Evolutionary conservation across 2,888 invertebrate genomes (phyloP), one percentile per base, ranked within the genome.

Genomic region (Synergus laeviventris): DNA sequence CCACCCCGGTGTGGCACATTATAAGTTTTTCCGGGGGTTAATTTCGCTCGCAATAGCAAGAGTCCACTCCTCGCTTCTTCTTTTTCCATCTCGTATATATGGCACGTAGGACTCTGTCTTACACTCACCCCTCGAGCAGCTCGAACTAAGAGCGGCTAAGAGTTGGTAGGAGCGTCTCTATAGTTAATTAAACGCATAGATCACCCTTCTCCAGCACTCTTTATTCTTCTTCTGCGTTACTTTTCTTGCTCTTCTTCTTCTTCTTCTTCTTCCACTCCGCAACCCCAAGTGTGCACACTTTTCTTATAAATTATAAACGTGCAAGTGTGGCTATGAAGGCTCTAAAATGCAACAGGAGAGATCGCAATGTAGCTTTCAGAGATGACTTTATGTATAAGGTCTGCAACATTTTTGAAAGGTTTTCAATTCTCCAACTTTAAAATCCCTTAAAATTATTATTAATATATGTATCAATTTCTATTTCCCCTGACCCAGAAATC

Each of bases 151-250:
- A 88, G 86, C 87, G 81, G 85, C 87, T 87, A 88, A 87, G 89
- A 89, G 87, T 88, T 84, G 84, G 87, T 86, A 84, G 86, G 84
- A 88, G 87, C 87, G 86, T 89, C 89, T 89, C 88, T 89, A 88
- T 89, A 89, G 89, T 90, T 90, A 90, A 90, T 90, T 90, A 89
- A 89, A 90, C 89, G 89, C 89, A 89, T 89, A 89, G 89, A 90
- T 90, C 89, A 89, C 88, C 84, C 81, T 83, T 84, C 79, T 74
- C 82, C 83, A 79, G 82, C 82, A 75, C 83, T 81, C 82, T 66
- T 74, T 79, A 78, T 76, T 78, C 64, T 79, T 78, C 76, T 66
- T 79, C 79, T 75, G 77, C n/a, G n/a, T 74, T 76, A 45, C 74
- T 75, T 76, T 76, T 76, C 81, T 70, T 74, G 39, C 61, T 79